phyloP scores from a whole-genome alignment of 1,140 invertebrate species.

The Maniola jurtina region DNA sequence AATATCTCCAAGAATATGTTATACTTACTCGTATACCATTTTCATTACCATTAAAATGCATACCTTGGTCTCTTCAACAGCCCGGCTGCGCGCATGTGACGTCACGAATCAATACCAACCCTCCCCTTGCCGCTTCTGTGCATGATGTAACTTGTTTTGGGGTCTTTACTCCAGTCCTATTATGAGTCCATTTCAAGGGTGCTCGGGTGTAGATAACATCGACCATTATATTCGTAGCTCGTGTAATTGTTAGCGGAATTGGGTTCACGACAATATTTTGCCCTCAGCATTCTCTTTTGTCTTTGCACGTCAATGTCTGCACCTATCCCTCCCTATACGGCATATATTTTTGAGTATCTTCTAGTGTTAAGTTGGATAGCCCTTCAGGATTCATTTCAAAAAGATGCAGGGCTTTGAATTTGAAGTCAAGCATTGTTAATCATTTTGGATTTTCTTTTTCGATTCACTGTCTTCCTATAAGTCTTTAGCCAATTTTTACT shows the following conservation, averaged over 20 bases:
- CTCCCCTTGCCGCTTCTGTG: constrained; percentile 2
- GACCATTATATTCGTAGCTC: neutral
- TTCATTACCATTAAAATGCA: neutral
- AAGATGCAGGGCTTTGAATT: too few species aligned
- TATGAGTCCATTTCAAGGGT: constrained; percentile 34
- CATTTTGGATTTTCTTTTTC: too few species aligned
- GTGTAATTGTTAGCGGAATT: neutral
- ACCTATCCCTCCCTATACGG: neutral
- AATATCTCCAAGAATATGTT: too few species aligned
- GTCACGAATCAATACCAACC: constrained; percentile 59
- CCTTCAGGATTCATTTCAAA: neutral
- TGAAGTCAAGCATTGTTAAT: too few species aligned
- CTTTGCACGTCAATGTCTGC: neutral
- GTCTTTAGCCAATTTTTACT: too few species aligned
- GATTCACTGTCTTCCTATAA: too few species aligned
- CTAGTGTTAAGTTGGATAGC: neutral
- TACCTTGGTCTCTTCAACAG: constrained; percentile 2
- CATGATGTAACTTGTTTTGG: constrained; percentile 33
- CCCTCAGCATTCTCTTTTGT: neutral
- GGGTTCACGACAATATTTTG: neutral
- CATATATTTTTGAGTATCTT: neutral
- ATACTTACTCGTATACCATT: neutral
- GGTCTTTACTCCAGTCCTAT: constrained; percentile 19
- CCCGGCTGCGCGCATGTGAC: constrained; percentile 40
- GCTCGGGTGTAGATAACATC: constrained; percentile 6